Evolutionary conservation across 2,113 vertebrate genomes (phyloP).

Genomic region (Eolophus roseicapilla): DNA sequence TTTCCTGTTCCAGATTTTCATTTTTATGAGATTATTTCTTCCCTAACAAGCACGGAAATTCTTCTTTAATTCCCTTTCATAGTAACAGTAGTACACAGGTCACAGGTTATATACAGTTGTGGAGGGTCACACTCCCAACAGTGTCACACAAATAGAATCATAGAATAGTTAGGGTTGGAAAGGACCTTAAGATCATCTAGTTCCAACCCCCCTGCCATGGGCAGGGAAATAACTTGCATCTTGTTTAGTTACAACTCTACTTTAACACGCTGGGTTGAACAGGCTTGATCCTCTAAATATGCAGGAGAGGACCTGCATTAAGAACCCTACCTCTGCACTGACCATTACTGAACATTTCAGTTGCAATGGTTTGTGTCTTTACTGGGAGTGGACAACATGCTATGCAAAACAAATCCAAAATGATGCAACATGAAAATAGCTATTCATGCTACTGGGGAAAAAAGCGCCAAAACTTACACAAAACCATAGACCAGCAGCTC

Average conservation of each 20-base stretch:
- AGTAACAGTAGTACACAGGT: background rate
- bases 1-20: background rate
- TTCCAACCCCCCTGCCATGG: too few species aligned
- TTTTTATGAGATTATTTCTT: background rate
- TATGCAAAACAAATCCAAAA: background rate
- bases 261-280: background rate
- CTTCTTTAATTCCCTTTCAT: background rate
- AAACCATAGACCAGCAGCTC: background rate
- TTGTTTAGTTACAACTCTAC: background rate
- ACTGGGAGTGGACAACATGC: background rate
- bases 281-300: background rate
- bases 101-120: background rate
- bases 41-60: background rate
- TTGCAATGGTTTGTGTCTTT: background rate
- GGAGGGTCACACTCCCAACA: background rate
- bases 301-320: background rate
- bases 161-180: too few species aligned
- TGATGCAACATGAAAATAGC: background rate
- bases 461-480: background rate
- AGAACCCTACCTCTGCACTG: background rate
- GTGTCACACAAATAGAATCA: background rate
- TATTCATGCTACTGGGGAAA: background rate
- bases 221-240: background rate
- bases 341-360: background rate
- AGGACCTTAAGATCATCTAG: too few species aligned